phyloP scores from a whole-genome alignment of 2,888 invertebrate genomes.

The Amblyjoppa fuscipennis region DNA sequence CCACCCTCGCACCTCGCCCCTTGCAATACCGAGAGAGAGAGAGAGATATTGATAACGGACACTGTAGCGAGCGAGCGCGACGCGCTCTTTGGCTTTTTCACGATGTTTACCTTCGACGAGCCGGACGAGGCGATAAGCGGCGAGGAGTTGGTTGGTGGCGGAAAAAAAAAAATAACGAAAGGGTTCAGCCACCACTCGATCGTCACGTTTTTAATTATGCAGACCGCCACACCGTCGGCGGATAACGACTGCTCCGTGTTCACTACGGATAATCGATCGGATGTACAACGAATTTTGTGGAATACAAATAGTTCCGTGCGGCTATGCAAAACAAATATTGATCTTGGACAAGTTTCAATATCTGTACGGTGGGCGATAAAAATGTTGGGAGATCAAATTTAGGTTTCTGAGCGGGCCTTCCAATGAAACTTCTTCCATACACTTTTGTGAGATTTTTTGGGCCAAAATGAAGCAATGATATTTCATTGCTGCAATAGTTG shows the following conservation, averaged over 20 bases:
- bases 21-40: slow-evolving; percentile 77
- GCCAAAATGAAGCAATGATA: too few species aligned
- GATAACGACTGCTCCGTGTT: slow-evolving; percentile 68
- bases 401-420: neutral
- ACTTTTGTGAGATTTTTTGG: neutral
- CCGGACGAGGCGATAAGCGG: slow-evolving; percentile 81
- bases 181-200: slow-evolving; percentile 75
- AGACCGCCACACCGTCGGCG: slow-evolving; percentile 49
- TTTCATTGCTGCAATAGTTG: too few species aligned
- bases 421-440: neutral
- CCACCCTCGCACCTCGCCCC: slow-evolving; percentile 45
- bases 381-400: neutral
- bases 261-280: slow-evolving; percentile 66
- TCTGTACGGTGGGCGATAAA: neutral
- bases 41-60: slow-evolving; percentile 83
- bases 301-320: slow-evolving; percentile 15
- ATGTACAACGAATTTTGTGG: slow-evolving; percentile 23
- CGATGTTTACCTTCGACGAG: slow-evolving; percentile 81
- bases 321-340: neutral
- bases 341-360: neutral
- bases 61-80: slow-evolving; percentile 69
- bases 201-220: slow-evolving; percentile 80
- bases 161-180: slow-evolving; percentile 67
- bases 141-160: slow-evolving; percentile 67
- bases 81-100: slow-evolving; percentile 82